Evolutionary conservation across 1,140 invertebrate genomes (phyloP).

Genomic region (Matsumurasca onukii): DNA sequence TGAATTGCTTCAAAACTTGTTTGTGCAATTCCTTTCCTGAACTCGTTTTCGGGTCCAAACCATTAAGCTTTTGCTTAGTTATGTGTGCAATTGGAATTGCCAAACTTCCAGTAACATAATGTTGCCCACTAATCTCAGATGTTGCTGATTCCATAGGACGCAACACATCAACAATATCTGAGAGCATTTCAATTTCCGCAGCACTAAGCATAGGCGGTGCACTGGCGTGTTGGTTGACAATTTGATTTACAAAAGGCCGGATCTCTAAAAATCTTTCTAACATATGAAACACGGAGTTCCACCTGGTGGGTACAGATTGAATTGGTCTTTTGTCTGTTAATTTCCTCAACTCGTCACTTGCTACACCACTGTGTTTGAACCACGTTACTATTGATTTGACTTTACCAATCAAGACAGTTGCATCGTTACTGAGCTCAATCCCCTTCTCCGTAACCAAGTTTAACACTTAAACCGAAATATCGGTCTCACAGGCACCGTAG

Average conservation of each 20-base stretch:
- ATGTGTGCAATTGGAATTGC: too few species aligned
- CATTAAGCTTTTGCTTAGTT: slow-evolving; percentile 3
- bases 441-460: slow-evolving; percentile 14
- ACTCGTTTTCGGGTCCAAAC: too few species aligned
- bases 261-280: slow-evolving; percentile 42
- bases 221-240: slow-evolving; percentile 25
- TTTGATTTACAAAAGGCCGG: slow-evolving; percentile 29
- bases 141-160: too few species aligned
- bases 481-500: too few species aligned
- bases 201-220: slow-evolving; percentile 30
- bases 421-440: not conserved
- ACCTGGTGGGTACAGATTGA: too few species aligned
- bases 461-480: too few species aligned
- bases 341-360: slow-evolving; percentile 35
- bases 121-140: too few species aligned
- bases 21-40: slow-evolving; percentile 38
- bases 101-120: too few species aligned
- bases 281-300: slow-evolving; percentile 45
- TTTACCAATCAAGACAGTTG: slow-evolving; percentile 28
- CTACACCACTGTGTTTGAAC: slow-evolving; percentile 36
- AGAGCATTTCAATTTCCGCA: slow-evolving; percentile 23
- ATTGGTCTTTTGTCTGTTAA: slow-evolving; percentile 39
- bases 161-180: slow-evolving; percentile 28
- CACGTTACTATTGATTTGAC: slow-evolving; percentile 35
- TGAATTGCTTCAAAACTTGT: slow-evolving; percentile 35